Conservation (phyloP, 2,888 invertebrate genomes). For the Eupithecia inturbata region DNA sequence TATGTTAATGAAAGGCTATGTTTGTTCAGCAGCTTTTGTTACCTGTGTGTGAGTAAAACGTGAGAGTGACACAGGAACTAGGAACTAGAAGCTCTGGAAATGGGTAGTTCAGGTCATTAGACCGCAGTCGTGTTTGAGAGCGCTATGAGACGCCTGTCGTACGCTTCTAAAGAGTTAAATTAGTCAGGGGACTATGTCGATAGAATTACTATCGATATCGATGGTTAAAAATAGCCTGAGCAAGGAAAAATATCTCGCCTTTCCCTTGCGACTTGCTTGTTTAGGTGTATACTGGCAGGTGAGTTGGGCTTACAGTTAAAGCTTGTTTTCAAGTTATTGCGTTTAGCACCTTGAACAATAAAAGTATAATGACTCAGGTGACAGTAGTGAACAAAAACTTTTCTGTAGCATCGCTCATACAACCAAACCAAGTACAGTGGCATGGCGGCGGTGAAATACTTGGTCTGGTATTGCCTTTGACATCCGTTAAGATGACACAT, state of each 20-base stretch:
- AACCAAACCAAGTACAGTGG: too few relatives aligned
- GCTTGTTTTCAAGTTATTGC: background rate
- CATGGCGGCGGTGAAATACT: too few relatives aligned
- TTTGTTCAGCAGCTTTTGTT: background rate
- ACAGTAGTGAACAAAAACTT: too few relatives aligned
- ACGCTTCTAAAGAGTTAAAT: slow-evolving; percentile 35
- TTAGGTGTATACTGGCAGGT: background rate
- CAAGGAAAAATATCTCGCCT: background rate
- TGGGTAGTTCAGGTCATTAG: slow-evolving; percentile 52
- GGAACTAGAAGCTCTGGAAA: slow-evolving; percentile 7
- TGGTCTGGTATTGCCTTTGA: too few relatives aligned
- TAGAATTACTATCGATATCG: slow-evolving; percentile 31
- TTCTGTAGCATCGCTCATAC: too few relatives aligned
- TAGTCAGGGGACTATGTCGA: slow-evolving; percentile 37
- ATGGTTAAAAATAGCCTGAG: background rate
- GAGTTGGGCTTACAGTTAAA: background rate
- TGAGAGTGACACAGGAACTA: background rate
- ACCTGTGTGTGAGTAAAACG: slow-evolving; percentile 3
- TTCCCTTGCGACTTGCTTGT: background rate
- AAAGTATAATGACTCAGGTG: background rate
- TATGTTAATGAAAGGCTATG: background rate
- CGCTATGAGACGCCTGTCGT: slow-evolving; percentile 47
- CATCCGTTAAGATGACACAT: too few relatives aligned
- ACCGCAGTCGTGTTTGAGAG: slow-evolving; percentile 58
- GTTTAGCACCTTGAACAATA: background rate